Conservation (phyloP, 2,797 vertebrate genomes). For the Echiichthys vipera region DNA sequence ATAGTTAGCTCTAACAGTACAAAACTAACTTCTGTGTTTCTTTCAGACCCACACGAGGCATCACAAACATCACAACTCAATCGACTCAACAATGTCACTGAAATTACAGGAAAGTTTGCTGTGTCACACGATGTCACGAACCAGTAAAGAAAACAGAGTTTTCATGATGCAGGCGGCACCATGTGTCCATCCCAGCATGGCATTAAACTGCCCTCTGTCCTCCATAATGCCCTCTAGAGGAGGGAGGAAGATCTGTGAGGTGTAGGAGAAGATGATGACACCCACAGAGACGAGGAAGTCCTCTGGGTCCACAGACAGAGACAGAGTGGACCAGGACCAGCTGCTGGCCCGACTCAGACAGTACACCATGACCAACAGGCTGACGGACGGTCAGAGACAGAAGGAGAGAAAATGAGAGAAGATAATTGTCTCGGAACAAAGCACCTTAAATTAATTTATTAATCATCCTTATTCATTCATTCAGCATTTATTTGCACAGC, state of each 20-base stretch:
- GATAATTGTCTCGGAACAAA: neutral
- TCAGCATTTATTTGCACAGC: neutral
- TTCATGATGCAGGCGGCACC: constrained; percentile 86
- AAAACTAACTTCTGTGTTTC: too few relatives aligned
- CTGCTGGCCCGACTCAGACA: constrained; percentile 81
- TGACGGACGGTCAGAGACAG: constrained; percentile 26
- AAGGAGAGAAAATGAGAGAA: neutral
- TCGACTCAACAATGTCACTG: neutral
- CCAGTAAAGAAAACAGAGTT: constrained; percentile 84
- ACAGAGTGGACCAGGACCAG: constrained; percentile 84
- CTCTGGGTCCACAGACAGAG: constrained; percentile 81
- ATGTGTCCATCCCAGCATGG: constrained; percentile 86
- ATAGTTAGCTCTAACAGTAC: neutral
- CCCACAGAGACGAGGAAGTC: constrained; percentile 86
- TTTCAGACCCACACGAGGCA: neutral
- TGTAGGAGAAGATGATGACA: constrained; percentile 91
- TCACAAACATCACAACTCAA: neutral
- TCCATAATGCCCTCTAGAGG: constrained; percentile 87
- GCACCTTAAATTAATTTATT: neutral
- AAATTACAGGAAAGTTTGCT: neutral
- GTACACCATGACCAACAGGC: constrained; percentile 82
- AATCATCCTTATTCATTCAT: neutral
- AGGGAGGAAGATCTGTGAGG: constrained; percentile 89
- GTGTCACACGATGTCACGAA: constrained; percentile 29
- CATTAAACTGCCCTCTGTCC: constrained; percentile 78